A percentile compares a stretch with the other conserved stretches of the same genome.
Evolutionary conservation across 2,888 invertebrate genomes (phyloP).

Genomic region (Cyclophora punctaria): DNA sequence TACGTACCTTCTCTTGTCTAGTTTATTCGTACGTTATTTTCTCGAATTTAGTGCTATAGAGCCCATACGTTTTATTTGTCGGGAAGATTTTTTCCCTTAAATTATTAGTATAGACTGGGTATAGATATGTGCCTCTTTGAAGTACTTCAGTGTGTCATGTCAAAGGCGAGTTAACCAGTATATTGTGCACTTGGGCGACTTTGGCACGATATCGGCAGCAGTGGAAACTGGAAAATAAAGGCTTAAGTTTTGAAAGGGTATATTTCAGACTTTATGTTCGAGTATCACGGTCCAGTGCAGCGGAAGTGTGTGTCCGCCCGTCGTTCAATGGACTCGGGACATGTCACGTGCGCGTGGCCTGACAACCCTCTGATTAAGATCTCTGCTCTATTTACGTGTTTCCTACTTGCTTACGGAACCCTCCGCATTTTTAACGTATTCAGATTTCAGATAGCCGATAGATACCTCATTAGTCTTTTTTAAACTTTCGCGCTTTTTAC

Average conservation of each 20-base stretch:
- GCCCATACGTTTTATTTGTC: background rate
- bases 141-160: constrained; percentile 7
- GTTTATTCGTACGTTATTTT: background rate
- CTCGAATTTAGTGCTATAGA: background rate
- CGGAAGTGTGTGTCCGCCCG: constrained; percentile 1
- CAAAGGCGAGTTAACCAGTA: constrained; percentile 12
- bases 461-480: too few relatives aligned
- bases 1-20: background rate
- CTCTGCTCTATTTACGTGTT: constrained; percentile 21
- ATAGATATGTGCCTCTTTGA: background rate
- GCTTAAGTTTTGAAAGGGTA: background rate
- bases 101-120: too few relatives aligned
- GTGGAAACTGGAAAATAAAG: background rate
- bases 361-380: constrained; percentile 41
- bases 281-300: constrained; percentile 1
- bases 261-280: background rate
- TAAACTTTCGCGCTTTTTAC: too few relatives aligned
- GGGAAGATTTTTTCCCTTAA: background rate
- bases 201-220: constrained; percentile 3
- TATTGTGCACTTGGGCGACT: constrained; percentile 6
- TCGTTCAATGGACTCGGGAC: constrained; percentile 26
- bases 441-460: too few relatives aligned
- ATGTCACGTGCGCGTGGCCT: constrained; percentile 33
- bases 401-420: constrained; percentile 18
- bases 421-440: too few relatives aligned